Base-by-base conservation (phyloP, 2,888 invertebrate genomes). In the Chaitophorus viminalis region DNA sequence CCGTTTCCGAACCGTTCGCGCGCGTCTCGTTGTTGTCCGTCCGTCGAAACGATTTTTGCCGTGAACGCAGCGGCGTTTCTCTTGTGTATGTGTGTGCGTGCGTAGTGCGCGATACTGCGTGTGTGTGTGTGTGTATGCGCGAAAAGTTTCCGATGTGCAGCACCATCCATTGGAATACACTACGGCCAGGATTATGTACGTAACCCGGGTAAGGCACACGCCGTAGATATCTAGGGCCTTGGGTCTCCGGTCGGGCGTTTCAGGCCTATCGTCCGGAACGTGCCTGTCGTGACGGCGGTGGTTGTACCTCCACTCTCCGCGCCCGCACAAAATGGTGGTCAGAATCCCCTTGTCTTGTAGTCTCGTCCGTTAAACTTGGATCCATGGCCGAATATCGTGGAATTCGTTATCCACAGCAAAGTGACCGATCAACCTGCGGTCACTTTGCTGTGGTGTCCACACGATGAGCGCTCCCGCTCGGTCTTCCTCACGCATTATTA, bases 161-260 rank as follows among this genome's bases (percentile, higher is more conserved):
- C 18, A 33, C 74, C 91, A 91, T 91, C 91, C 91, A 91, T 92
- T 89, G 92, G 84, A 84, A 76, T 86, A 82, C 89, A 82, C 85
- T 74, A 39, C 79, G 74, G 31, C 60, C 74, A 65, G 72, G 39
- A 81, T 29, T 29, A 89, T 90, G 89, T 89, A 94, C 94, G 94
- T 94, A 94, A 94, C 94, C 94, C 94, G 94, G 94, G 94, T 94
- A 94, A 93, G 93, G 18, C 77, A 39, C 54, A 85, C n/a, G 54
- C 29, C 75, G 29, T 77, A 60, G 76, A 39, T 68, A 29, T 25
- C 18, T 29, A 36, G 65, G 46, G 60, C 65, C 46, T 8, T 31
- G 31, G 25, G 46, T 14, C n/a, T n/a, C 33, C 21, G 75, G 36
- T 65, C 76, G 76, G 85, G 76, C 75, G 82, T 86, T 89, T 85